Conservation (phyloP, 2,888 invertebrate species). For the Ptilodon capucinus region DNA sequence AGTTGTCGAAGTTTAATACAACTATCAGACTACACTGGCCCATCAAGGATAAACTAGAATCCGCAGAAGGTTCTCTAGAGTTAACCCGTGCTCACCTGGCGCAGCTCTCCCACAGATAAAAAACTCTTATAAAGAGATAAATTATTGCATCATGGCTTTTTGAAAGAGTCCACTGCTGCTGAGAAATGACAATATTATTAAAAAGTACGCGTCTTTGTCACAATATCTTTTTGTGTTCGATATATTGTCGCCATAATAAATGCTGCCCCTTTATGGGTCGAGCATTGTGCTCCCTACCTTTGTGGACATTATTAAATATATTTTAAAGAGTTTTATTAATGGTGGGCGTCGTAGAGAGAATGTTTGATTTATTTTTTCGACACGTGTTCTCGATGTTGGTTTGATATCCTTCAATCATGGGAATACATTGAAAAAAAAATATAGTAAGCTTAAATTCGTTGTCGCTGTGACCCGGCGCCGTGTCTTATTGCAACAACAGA, state of each 20-base stretch:
- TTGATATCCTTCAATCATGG: slow-evolving; percentile 71
- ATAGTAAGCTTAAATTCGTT: slow-evolving; percentile 26
- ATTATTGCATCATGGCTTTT: slow-evolving; percentile 82
- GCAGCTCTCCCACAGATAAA: slow-evolving; percentile 73
- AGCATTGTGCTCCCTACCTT: slow-evolving; percentile 76
- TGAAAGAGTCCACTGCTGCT: slow-evolving; percentile 83
- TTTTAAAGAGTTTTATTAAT: slow-evolving; percentile 83
- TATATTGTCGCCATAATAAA: slow-evolving; percentile 83
- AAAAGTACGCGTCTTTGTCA: slow-evolving; percentile 82
- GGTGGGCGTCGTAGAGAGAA: slow-evolving; percentile 77
- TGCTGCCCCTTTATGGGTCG: slow-evolving; percentile 78
- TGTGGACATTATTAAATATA: slow-evolving; percentile 83
- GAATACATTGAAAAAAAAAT: slow-evolving; percentile 35
- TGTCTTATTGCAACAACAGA: not conserved
- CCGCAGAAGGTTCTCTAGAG: slow-evolving; percentile 48
- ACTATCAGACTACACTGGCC: slow-evolving; percentile 1
- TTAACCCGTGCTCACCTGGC: slow-evolving; percentile 80
- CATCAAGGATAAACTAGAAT: slow-evolving; percentile 33
- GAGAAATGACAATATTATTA: slow-evolving; percentile 84
- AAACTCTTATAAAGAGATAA: slow-evolving; percentile 82
- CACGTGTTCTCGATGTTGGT: slow-evolving; percentile 72
- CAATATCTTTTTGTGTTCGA: slow-evolving; percentile 82
- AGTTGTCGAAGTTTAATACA: not conserved
- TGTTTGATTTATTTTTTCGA: slow-evolving; percentile 82
- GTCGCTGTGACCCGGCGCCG: not conserved